Conservation (phyloP, 2,888 invertebrate species). For the Orchesella flavescens region DNA sequence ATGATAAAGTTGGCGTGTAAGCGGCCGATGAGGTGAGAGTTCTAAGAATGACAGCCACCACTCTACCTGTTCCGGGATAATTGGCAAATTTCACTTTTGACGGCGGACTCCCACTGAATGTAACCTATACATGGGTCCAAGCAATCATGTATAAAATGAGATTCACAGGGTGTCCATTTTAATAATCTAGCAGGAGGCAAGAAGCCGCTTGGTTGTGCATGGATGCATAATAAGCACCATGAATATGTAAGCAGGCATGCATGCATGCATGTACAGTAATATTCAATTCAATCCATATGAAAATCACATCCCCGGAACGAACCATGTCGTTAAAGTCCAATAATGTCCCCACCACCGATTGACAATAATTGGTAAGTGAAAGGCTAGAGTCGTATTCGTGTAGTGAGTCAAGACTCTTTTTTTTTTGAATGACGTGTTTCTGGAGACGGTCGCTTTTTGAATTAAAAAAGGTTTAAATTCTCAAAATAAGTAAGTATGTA, state of each 20-base stretch:
- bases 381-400: not conserved
- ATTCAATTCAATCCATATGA: not conserved
- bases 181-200: not conserved
- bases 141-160: conserved; percentile 58
- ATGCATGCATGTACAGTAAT: not conserved
- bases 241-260: conserved; percentile 3
- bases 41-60: conserved; percentile 70
- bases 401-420: too few species aligned
- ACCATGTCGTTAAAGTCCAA: conserved; percentile 26
- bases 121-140: conserved; percentile 60
- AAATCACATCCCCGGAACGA: not conserved
- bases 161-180: conserved; percentile 57
- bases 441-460: not conserved
- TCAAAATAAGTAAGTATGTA: too few species aligned
- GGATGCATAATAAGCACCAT: not conserved
- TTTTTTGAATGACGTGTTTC: conserved; percentile 23
- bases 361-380: conserved; percentile 21
- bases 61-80: conserved; percentile 71
- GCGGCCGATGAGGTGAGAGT: conserved; percentile 74
- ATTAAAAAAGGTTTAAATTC: too few species aligned
- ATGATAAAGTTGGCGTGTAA: conserved; percentile 82
- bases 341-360: conserved; percentile 39
- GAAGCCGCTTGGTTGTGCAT: not conserved
- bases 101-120: conserved; percentile 69
- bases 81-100: conserved; percentile 71